Evolutionary conservation across 1,140 invertebrate genomes (phyloP).

Genomic region (Phenacoccus solenopsis): DNA sequence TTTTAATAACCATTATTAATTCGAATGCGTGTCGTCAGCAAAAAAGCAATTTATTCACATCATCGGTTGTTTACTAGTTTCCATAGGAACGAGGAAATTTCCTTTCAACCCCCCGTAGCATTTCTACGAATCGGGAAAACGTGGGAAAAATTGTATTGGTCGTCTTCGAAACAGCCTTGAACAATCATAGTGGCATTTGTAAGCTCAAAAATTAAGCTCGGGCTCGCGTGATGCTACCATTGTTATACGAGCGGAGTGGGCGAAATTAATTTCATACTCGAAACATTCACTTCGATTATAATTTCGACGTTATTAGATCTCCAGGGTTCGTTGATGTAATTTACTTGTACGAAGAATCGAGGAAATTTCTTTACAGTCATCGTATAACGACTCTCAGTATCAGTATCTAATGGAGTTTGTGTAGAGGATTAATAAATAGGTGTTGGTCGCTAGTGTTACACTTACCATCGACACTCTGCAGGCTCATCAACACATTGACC

Average conservation of each 20-base stretch:
- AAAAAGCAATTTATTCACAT: slow-evolving; percentile 11
- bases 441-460: neutral
- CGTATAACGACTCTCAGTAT: no score
- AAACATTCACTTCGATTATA: no score
- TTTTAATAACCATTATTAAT: slow-evolving; percentile 16
- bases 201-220: no score
- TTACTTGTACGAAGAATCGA: neutral
- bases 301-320: neutral
- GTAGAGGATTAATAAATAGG: no score
- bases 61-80: neutral
- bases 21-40: slow-evolving; percentile 9
- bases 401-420: no score
- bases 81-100: neutral
- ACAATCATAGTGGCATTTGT: neutral
- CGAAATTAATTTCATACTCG: neutral
- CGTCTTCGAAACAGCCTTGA: neutral
- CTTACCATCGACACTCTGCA: slow-evolving; percentile 10
- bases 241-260: neutral
- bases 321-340: no score
- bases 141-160: neutral
- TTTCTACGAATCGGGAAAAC: neutral
- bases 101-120: neutral
- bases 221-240: neutral
- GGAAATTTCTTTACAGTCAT: no score
- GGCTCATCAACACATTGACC: slow-evolving; percentile 10